Percentiles rank a stretch among this genome's conserved stretches.
Evolutionary conservation across 2,113 vertebrate species (phyloP).

Genomic region (Orientallactaga bullata): DNA sequence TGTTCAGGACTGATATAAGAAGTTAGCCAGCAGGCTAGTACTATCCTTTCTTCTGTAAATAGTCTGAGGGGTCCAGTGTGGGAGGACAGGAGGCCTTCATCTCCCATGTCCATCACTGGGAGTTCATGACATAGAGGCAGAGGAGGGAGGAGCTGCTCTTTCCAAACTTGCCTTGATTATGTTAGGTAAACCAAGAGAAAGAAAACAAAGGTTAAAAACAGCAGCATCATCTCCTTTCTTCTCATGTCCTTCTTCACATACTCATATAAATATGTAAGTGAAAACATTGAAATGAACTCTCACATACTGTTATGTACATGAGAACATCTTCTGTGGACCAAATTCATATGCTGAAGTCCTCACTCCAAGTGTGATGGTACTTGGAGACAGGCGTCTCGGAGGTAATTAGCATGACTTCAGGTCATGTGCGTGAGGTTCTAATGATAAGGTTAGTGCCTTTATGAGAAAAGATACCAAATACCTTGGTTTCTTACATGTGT

Average conservation of each 20-base stretch:
- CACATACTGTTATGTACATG: not conserved
- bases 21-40: constrained; percentile 32
- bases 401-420: not conserved
- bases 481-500: not conserved
- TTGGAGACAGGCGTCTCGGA: not conserved
- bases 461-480: not conserved
- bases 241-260: not conserved
- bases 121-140: not conserved
- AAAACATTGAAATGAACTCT: not conserved
- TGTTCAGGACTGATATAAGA: constrained; percentile 40
- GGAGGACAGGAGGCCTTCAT: not conserved
- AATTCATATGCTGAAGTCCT: not conserved
- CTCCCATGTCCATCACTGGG: not conserved
- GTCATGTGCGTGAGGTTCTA: not conserved
- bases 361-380: not conserved
- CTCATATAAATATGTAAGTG: not conserved
- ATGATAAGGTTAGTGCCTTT: not conserved
- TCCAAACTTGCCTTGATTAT: constrained; percentile 14
- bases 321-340: not conserved
- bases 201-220: constrained; percentile 19
- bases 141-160: not conserved
- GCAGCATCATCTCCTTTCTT: not conserved
- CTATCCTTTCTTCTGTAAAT: constrained; percentile 29
- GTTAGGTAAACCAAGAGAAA: not conserved
- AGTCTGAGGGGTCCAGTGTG: not conserved